Evolutionary conservation across 2,888 invertebrate species (phyloP), one percentile per base, ranked within the genome.

Genomic region (Drosophila koepferae): DNA sequence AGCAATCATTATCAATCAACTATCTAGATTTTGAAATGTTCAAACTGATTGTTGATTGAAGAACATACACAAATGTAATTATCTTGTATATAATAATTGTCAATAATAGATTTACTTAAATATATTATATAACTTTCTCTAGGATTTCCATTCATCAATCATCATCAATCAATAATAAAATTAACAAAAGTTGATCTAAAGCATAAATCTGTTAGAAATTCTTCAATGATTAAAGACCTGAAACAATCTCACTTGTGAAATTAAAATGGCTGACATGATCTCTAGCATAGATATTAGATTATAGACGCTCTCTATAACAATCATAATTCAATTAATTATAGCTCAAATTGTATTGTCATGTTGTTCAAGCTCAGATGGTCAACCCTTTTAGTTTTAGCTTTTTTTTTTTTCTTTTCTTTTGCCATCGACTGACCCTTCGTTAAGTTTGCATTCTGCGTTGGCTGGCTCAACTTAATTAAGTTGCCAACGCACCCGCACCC

Each of bases 381-480:
- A 64, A 74, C 63, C 63, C 74, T 70, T 61, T 60, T 41, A 55
- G 41, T 55, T 55, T 41, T n/a, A 0, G 5, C 28, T 28, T 34
- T 34, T 34, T 10, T 9, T 34, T 34, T 34, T 34, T 28, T 2
- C 23, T 34, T 34, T 9, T 34, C 10, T 34, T 68, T 59, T 56
- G 48, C 20, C 53, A 10, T 43, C 46, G 53, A 16, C 23, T 46
- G 49, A 43, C 66, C 64, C 63, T 66, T 59, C 18, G 43, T 51
- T 64, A 36, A 61, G 51, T 63, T 67, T 64, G 41, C 43, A 38
- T 70, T 48, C 60, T 53, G 53, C 64, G 63, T 70, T 79, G 70
- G 51, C 64, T 65, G 70, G 51, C 69, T 65, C 72, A 74, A 83
- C 81, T 86, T 86, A 86, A 83, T 83, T 86, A 86, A 80, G 83